Evolutionary conservation across 1,140 invertebrate genomes (phyloP).

Genomic region (Riptortus pedestris): DNA sequence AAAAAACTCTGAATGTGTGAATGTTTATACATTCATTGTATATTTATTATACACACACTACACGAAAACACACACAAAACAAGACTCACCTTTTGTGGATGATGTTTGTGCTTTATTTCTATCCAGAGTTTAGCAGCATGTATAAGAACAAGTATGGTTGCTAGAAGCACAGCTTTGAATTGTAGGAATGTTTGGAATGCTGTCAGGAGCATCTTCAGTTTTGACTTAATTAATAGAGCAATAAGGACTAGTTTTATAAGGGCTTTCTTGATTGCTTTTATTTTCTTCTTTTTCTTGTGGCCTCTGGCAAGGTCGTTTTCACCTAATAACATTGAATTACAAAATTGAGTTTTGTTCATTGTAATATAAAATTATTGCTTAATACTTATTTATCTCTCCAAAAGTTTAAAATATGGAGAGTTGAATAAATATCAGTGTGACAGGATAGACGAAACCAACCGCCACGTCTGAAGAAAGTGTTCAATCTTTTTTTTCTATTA

Average conservation of each 20-base stretch:
- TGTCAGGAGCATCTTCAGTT: conserved; percentile 34
- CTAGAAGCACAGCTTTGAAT: conserved; percentile 33
- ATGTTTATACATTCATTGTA: no score
- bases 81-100: conserved; percentile 31
- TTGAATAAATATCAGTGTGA: no score
- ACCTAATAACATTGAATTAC: neutral
- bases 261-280: conserved; percentile 34
- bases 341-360: no score
- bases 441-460: no score
- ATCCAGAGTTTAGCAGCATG: conserved; percentile 34
- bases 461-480: no score
- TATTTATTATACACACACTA: no score
- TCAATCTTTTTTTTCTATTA: no score
- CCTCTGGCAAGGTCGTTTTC: conserved; percentile 23
- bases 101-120: conserved; percentile 31
- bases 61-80: no score
- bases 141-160: conserved; percentile 32
- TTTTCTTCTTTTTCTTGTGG: conserved; percentile 35
- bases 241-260: conserved; percentile 34
- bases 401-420: no score
- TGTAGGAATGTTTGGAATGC: conserved; percentile 33
- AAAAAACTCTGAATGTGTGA: no score
- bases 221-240: conserved; percentile 33
- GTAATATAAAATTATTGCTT: no score
- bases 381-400: no score